phyloP scores from a whole-genome alignment of 2,113 vertebrate genomes.

The Gnathonemus longibarbis region DNA sequence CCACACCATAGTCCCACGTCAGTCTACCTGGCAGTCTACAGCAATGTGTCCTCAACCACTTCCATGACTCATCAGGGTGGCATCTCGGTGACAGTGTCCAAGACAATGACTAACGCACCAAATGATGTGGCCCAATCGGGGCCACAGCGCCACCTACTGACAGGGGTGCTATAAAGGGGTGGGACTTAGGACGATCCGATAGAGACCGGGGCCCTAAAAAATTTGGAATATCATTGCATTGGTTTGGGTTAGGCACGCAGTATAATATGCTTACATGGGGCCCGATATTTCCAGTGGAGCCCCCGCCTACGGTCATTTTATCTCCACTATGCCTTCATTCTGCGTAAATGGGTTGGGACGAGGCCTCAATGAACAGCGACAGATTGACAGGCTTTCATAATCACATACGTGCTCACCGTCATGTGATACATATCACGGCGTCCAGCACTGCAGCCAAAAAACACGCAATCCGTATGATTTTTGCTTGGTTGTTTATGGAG shows the following conservation, averaged over 20 bases:
- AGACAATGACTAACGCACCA: neutral
- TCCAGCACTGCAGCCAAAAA: neutral
- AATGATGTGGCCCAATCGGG: neutral
- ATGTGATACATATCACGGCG: neutral
- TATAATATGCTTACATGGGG: neutral
- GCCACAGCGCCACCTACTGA: neutral
- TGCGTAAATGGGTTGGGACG: neutral
- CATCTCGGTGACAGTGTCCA: neutral
- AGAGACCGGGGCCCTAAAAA: neutral
- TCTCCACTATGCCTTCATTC: neutral
- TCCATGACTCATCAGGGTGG: neutral
- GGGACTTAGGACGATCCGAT: neutral
- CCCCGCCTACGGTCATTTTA: neutral
- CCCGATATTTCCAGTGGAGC: neutral
- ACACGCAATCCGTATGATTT: neutral
- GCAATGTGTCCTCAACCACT: neutral
- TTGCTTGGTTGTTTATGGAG: neutral
- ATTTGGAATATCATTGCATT: neutral
- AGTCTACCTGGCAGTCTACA: neutral
- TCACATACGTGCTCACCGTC: neutral
- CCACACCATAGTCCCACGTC: neutral
- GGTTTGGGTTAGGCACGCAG: neutral
- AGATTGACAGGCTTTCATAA: neutral
- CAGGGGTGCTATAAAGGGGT: neutral
- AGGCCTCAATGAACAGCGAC: neutral